Conservation (phyloP, 2,888 invertebrate species). For the Yponomeuta malinellus region DNA sequence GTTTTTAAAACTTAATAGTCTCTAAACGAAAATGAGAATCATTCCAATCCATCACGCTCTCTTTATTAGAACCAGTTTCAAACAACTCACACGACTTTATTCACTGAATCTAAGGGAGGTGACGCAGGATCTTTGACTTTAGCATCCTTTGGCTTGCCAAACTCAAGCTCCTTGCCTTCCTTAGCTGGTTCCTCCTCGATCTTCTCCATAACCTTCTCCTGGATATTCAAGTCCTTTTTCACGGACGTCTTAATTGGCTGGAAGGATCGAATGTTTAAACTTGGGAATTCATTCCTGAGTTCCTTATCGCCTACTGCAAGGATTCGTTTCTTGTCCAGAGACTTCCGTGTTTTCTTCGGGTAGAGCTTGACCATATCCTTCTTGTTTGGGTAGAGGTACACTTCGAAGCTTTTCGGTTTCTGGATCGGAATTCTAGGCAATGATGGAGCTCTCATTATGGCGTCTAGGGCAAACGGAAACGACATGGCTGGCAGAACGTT, state of each 20-base stretch:
- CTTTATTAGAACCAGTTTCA: no score
- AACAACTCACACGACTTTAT: no score
- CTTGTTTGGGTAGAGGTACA: slow-evolving; percentile 53
- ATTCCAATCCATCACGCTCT: no score
- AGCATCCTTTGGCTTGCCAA: not conserved
- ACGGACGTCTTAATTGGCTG: slow-evolving; percentile 25
- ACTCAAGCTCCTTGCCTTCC: not conserved
- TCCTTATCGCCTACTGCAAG: slow-evolving; percentile 50
- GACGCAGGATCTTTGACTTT: not conserved
- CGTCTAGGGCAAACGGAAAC: slow-evolving; percentile 39
- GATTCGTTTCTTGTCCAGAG: slow-evolving; percentile 27
- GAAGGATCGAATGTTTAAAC: slow-evolving; percentile 19
- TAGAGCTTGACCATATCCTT: slow-evolving; percentile 21
- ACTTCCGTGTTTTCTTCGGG: not conserved
- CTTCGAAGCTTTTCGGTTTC: slow-evolving; percentile 50
- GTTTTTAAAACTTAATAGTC: no score
- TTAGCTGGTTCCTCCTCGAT: not conserved
- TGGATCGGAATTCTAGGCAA: slow-evolving; percentile 23
- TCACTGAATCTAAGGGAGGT: no score
- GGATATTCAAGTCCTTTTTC: slow-evolving; percentile 44
- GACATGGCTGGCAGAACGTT: slow-evolving; percentile 23
- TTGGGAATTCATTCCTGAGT: slow-evolving; percentile 36
- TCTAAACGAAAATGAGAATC: no score
- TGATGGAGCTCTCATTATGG: slow-evolving; percentile 27
- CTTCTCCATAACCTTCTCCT: slow-evolving; percentile 17